A percentile compares a stretch with the other conserved stretches of the same genome.
phyloP scores from a whole-genome alignment of 2,888 invertebrate genomes.

The Pecten maximus region DNA sequence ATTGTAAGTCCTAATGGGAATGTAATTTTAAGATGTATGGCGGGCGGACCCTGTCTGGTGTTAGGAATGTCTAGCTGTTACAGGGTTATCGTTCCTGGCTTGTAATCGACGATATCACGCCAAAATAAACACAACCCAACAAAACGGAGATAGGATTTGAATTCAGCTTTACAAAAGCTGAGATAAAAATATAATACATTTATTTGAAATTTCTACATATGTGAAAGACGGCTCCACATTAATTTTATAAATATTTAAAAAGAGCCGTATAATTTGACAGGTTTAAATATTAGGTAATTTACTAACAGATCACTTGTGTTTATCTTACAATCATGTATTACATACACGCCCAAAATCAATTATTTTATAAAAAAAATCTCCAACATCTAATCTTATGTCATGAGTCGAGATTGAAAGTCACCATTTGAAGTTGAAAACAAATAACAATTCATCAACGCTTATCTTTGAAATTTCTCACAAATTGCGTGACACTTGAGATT shows the following conservation, averaged over 20 bases:
- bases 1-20: no score
- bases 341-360: slow-evolving; percentile 14
- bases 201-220: neutral
- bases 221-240: neutral
- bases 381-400: neutral
- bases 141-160: neutral
- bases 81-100: neutral
- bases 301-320: neutral
- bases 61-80: no score
- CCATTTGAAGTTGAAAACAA: slow-evolving; percentile 16
- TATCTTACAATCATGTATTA: neutral
- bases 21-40: no score
- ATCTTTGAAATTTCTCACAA: neutral
- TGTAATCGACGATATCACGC: neutral
- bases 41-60: no score
- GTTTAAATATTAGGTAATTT: neutral
- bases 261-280: neutral
- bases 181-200: neutral
- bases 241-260: neutral
- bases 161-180: neutral
- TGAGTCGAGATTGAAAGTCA: neutral
- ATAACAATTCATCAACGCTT: neutral
- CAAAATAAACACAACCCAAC: neutral
- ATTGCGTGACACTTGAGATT: slow-evolving; percentile 13
- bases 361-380: neutral